A percentile compares a stretch with the other conserved stretches of the same genome.
Conservation (phyloP, 2,888 invertebrate genomes). For the Podotricha telesiphe region DNA sequence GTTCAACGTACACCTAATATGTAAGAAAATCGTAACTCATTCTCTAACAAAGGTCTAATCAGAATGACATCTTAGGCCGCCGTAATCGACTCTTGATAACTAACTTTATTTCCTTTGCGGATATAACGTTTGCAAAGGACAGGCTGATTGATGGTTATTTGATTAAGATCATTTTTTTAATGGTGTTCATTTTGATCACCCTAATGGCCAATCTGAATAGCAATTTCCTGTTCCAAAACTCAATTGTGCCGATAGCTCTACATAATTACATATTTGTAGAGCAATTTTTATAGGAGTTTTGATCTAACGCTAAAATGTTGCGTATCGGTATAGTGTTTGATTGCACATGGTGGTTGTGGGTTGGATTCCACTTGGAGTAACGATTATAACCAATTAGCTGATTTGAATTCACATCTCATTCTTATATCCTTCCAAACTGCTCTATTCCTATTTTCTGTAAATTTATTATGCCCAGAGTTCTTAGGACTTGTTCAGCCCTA, state of each 20-base stretch:
- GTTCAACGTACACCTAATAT: too few species aligned
- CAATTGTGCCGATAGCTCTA: conserved; percentile 29
- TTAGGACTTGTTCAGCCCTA: too few species aligned
- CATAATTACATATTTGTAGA: conserved; percentile 1
- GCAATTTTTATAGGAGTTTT: not conserved
- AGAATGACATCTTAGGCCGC: not conserved
- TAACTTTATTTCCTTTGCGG: conserved; percentile 62
- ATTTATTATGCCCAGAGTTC: too few species aligned
- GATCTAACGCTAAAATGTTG: not conserved
- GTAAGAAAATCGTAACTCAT: too few species aligned
- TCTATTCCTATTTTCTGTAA: too few species aligned
- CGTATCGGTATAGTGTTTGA: too few species aligned
- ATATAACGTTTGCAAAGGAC: conserved; percentile 59
- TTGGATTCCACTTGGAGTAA: too few species aligned
- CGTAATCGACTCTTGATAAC: conserved; percentile 53
- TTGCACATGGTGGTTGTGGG: too few species aligned
- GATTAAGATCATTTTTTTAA: conserved; percentile 55
- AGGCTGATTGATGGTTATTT: conserved; percentile 61
- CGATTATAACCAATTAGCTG: too few species aligned
- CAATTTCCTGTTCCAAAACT: conserved; percentile 41
- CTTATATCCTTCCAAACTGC: too few species aligned
- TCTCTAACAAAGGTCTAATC: not conserved
- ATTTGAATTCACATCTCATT: too few species aligned
- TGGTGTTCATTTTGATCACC: conserved; percentile 37
- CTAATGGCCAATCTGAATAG: conserved; percentile 41